Conservation (phyloP, 2,797 vertebrate genomes). For the Arrhamphus sclerolepis region DNA sequence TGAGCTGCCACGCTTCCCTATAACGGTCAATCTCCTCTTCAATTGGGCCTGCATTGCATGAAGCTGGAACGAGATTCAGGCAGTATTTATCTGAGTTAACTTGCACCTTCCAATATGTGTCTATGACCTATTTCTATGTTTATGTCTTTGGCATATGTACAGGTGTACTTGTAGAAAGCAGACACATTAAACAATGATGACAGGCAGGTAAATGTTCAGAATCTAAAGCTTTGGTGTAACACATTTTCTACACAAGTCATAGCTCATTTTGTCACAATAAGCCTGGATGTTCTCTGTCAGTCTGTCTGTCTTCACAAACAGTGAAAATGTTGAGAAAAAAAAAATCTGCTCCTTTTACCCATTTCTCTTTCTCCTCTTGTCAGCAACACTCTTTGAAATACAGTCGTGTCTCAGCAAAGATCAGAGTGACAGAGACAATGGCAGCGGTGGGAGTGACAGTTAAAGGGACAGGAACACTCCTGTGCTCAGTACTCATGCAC, state of each 20-base stretch:
- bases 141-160: conserved; percentile 5
- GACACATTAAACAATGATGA: conserved; percentile 25
- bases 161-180: conserved; percentile 14
- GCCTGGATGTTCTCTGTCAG: conserved; percentile 52
- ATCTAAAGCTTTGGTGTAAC: conserved; percentile 33
- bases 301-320: conserved; percentile 53
- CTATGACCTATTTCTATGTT: conserved; percentile 19
- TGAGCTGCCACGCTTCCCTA: conserved; percentile 48
- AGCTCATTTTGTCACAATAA: conserved; percentile 52
- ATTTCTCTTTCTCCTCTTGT: conserved; percentile 39
- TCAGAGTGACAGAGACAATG: conserved; percentile 53
- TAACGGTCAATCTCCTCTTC: conserved; percentile 73
- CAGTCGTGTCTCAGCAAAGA: conserved; percentile 44
- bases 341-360: conserved; percentile 22
- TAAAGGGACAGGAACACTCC: conserved; percentile 63
- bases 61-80: conserved; percentile 63
- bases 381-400: conserved; percentile 40
- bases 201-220: conserved; percentile 39
- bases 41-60: conserved; percentile 70
- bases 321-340: conserved; percentile 23
- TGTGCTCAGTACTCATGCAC: conserved; percentile 68
- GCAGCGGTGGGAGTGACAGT: conserved; percentile 68
- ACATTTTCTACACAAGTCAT: conserved; percentile 31
- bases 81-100: conserved; percentile 42
- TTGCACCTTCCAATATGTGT: conserved; percentile 15